Percentiles rank a stretch among this genome's conserved stretches.
Conservation (phyloP, 2,888 invertebrate genomes). For the Morpho achilles region DNA sequence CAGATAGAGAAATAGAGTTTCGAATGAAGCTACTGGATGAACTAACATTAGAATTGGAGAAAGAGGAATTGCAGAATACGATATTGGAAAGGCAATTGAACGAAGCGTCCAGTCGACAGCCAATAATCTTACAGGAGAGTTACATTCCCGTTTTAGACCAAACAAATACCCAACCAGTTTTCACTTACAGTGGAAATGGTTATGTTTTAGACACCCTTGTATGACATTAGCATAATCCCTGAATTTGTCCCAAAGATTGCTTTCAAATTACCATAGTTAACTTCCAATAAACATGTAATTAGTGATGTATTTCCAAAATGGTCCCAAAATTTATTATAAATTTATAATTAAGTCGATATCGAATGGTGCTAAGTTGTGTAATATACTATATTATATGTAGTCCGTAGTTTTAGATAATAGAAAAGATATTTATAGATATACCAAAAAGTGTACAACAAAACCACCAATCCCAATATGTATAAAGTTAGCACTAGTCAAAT, state of each 20-base stretch:
- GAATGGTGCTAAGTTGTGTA: slow-evolving; percentile 37
- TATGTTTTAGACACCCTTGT: slow-evolving; percentile 72
- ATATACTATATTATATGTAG: slow-evolving; percentile 25
- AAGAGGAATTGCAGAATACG: slow-evolving; percentile 70
- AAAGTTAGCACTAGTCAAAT: slow-evolving; percentile 62
- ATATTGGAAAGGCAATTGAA: slow-evolving; percentile 68
- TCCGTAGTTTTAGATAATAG: slow-evolving; percentile 23
- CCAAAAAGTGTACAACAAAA: slow-evolving; percentile 65
- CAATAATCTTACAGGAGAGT: slow-evolving; percentile 65
- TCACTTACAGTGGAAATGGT: slow-evolving; percentile 39
- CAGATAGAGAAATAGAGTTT: slow-evolving; percentile 74
- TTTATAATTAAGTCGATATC: slow-evolving; percentile 19
- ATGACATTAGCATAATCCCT: slow-evolving; percentile 50
- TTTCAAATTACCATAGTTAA: slow-evolving; percentile 46
- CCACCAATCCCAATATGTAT: slow-evolving; percentile 61
- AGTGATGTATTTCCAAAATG: slow-evolving; percentile 37
- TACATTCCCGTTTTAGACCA: slow-evolving; percentile 69
- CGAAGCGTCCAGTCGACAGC: slow-evolving; percentile 67
- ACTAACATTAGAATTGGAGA: slow-evolving; percentile 73
- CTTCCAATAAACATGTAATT: slow-evolving; percentile 24
- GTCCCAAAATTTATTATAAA: slow-evolving; percentile 30
- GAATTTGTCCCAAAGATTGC: slow-evolving; percentile 47
- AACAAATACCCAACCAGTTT: slow-evolving; percentile 36
- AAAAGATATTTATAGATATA: slow-evolving; percentile 44
- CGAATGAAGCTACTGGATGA: slow-evolving; percentile 76